Base-by-base conservation (phyloP, 2,797 vertebrate species). In the Acanthis flammea region DNA sequence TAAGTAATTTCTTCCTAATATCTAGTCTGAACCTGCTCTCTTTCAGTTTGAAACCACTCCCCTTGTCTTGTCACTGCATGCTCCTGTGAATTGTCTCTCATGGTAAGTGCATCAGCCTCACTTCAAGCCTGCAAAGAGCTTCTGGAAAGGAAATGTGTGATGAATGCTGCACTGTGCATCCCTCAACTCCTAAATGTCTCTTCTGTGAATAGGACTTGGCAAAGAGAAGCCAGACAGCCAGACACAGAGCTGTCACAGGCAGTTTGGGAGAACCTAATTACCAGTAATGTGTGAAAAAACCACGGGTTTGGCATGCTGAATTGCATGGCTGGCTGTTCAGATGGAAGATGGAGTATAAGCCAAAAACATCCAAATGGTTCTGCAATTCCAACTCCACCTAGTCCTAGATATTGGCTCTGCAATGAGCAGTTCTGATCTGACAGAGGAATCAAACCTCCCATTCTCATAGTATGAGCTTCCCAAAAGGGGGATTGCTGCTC, bases 141-240 rank as follows among this genome's bases (percentile, higher is more conserved):
- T 97, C 33, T 73, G 76, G 63, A 96, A 92, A 54, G 86, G 96
- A 62, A 97, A 98, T 98, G 98, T 98, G 96, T 55, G 44, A 35
- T 37, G 39, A 81, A 42, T 6, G 1, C 51, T 80, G 11, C 18
- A 10, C 23, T 19, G 45, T 77, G 51, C 33, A 27, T 75, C 62
- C 24, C 42, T 85, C 50, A 30, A 4, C 24, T 68, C 50, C 62
- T 61, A 16, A 84, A 57, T 58, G 27, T 37, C 77, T 76, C 50
- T 72, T 55, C 53, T 73, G 74, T 30, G 67, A 62, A 39, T 12
- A 47, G 22, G 44, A 47, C 61, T 89, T 92, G 62, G 45, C 77
- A 75, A 74, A 75, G 44, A 76, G 51, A 14, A 92, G 35, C 19
- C 67, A 81, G 55, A 41, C 62, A 95, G 71, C 31, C 62, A 76